Percentiles rank a stretch among this genome's conserved stretches.
These are phyloP conservation scores for Podiceps cristatus DNA, from an alignment of 2,113 vertebrate species.

Conservation along the genomic window DNA sequence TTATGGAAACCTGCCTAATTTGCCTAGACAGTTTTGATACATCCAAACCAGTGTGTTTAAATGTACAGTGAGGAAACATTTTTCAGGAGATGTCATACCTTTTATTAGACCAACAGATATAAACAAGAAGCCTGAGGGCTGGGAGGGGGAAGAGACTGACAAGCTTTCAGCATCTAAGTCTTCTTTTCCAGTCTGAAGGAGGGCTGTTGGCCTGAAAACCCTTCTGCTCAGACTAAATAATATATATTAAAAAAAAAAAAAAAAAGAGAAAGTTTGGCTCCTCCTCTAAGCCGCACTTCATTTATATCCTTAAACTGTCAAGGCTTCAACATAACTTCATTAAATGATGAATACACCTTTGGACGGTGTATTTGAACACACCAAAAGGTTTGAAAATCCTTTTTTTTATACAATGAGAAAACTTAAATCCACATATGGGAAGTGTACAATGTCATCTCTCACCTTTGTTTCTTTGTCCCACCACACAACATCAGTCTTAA, in stretches of 20 bases:
- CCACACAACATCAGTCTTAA: neutral
- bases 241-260: neutral
- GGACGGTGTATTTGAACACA: neutral
- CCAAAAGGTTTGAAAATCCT: neutral
- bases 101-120: slow-evolving; percentile 55
- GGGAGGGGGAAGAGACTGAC: neutral
- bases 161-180: neutral
- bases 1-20: slow-evolving; percentile 51
- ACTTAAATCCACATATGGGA: neutral
- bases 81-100: slow-evolving; percentile 57
- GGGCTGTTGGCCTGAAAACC: neutral
- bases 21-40: slow-evolving; percentile 41
- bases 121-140: neutral
- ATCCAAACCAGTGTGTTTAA: slow-evolving; percentile 42
- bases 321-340: neutral
- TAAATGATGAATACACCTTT: neutral
- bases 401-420: neutral
- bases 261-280: neutral
- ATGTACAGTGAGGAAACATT: slow-evolving; percentile 32
- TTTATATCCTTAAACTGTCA: slow-evolving; percentile 2
- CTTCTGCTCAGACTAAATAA: slow-evolving; percentile 38
- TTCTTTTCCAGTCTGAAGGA: slow-evolving; percentile 34
- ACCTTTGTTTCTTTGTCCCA: neutral
- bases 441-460: neutral
- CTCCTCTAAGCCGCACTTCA: neutral